Percentiles rank a stretch among this genome's conserved stretches.
phyloP scores from a whole-genome alignment of 2,113 vertebrate genomes.

The Dolichallabes microphthalmus region DNA sequence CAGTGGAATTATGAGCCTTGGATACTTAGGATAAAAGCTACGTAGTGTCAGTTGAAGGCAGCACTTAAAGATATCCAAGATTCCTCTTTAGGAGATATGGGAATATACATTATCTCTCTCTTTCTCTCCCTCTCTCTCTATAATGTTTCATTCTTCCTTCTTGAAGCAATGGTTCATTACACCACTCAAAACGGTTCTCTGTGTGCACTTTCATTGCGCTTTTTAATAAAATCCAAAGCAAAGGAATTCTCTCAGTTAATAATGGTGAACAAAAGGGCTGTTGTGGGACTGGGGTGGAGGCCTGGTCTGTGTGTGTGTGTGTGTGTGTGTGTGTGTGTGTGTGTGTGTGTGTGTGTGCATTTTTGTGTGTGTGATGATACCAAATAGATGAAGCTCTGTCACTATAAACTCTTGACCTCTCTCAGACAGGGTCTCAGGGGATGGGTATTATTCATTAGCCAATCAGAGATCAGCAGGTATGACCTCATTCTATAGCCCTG shows the following conservation, averaged over 20 bases:
- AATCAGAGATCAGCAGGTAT: constrained; percentile 29
- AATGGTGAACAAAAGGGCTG: constrained; percentile 47
- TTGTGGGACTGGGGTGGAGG: constrained; percentile 29
- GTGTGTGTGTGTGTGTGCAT: constrained; percentile 13
- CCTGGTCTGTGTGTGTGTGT: constrained; percentile 19
- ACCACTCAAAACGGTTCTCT: constrained; percentile 31
- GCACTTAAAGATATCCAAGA: constrained; percentile 53
- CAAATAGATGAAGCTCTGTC: constrained; percentile 33
- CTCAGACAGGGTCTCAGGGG: constrained; percentile 4
- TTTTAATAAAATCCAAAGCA: constrained; percentile 50
- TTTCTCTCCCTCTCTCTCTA: not conserved
- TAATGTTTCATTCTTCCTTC: not conserved
- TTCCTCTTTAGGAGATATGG: constrained; percentile 43
- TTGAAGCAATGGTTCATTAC: constrained; percentile 5
- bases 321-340: constrained; percentile 1
- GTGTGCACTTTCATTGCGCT: constrained; percentile 9
- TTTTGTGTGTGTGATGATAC: constrained; percentile 5
- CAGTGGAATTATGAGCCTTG: constrained; percentile 53
- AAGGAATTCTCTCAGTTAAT: constrained; percentile 54
- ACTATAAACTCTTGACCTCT: constrained; percentile 44
- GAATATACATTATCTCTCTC: constrained; percentile 5
- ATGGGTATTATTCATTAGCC: constrained; percentile 21
- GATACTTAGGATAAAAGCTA: constrained; percentile 62
- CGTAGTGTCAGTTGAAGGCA: constrained; percentile 48
- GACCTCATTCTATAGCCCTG: not conserved